A percentile compares a stretch with the other conserved stretches of the same genome.
These are phyloP conservation scores for Volucella inanis DNA, from an alignment of 2,888 invertebrate genomes.

Conservation along the genomic window DNA sequence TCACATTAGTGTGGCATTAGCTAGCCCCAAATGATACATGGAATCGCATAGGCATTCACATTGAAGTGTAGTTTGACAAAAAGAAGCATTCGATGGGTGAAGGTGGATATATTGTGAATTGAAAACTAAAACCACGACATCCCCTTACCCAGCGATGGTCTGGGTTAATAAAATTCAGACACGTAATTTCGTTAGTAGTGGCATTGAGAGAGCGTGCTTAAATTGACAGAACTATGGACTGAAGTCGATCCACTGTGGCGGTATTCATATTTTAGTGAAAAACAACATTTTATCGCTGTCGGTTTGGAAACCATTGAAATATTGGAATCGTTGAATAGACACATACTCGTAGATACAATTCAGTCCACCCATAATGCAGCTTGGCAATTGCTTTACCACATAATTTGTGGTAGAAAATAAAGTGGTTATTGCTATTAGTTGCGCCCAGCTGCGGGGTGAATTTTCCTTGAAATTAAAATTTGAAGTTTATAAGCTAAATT, in stretches of 20 bases:
- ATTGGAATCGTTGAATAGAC: too few relatives aligned
- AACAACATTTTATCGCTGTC: conserved; percentile 25
- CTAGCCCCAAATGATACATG: conserved; percentile 31
- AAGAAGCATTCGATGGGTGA: neutral
- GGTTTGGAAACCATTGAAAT: conserved; percentile 3
- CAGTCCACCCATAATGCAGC: too few relatives aligned
- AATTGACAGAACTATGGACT: conserved; percentile 27
- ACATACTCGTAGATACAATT: too few relatives aligned
- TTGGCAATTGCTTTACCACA: too few relatives aligned
- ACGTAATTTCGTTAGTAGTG: conserved; percentile 35
- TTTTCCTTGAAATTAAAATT: too few relatives aligned
- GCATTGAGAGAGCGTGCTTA: conserved; percentile 18
- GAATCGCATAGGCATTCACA: neutral
- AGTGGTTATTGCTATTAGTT: too few relatives aligned
- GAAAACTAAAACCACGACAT: conserved; percentile 58
- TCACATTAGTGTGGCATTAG: conserved; percentile 66
- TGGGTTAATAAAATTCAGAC: conserved; percentile 56
- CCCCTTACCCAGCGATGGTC: conserved; percentile 64
- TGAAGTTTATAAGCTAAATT: too few relatives aligned
- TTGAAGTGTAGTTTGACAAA: neutral
- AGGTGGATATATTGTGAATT: conserved; percentile 36
- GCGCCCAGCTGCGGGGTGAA: too few relatives aligned
- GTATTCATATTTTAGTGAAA: conserved; percentile 18
- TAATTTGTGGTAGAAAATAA: too few relatives aligned
- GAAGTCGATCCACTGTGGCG: conserved; percentile 6